Percentiles rank a stretch among this genome's conserved stretches.
Evolutionary conservation across 2,797 vertebrate genomes (phyloP).

Genomic region (Microctenopoma steveboyesi): DNA sequence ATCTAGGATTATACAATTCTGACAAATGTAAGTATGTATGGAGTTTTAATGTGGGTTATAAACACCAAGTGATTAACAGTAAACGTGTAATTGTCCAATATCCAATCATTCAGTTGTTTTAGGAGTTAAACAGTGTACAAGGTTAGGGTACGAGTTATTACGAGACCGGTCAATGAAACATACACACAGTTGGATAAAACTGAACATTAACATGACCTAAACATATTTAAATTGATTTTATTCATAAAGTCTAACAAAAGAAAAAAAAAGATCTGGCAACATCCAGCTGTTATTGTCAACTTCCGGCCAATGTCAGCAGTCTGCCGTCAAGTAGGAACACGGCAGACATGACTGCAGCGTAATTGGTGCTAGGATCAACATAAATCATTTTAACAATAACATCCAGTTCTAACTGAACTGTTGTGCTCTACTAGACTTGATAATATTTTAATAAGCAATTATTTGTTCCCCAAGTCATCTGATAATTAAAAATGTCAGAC

Average conservation of each 20-base stretch:
- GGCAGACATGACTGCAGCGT: conserved; percentile 23
- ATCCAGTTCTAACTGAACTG: neutral
- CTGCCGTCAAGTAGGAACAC: neutral
- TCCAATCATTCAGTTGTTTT: neutral
- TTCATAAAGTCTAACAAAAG: no score
- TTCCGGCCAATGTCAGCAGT: neutral
- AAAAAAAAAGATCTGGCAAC: neutral
- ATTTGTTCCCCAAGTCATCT: neutral
- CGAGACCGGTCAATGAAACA: no score
- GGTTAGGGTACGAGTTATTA: no score
- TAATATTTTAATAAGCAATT: neutral
- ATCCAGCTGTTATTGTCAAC: neutral
- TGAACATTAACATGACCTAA: neutral
- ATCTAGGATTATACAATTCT: no score
- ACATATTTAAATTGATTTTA: no score
- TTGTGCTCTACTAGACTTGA: neutral
- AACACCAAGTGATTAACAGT: neutral
- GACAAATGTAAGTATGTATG: no score
- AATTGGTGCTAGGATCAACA: conserved; percentile 21
- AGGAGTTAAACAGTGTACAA: neutral
- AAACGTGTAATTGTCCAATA: neutral
- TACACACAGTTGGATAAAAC: neutral
- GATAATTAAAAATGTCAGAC: neutral
- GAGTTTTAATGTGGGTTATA: neutral
- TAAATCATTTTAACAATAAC: neutral